phyloP scores from a whole-genome alignment of 2,113 vertebrate genomes.

The Heterotilapia buettikoferi region DNA sequence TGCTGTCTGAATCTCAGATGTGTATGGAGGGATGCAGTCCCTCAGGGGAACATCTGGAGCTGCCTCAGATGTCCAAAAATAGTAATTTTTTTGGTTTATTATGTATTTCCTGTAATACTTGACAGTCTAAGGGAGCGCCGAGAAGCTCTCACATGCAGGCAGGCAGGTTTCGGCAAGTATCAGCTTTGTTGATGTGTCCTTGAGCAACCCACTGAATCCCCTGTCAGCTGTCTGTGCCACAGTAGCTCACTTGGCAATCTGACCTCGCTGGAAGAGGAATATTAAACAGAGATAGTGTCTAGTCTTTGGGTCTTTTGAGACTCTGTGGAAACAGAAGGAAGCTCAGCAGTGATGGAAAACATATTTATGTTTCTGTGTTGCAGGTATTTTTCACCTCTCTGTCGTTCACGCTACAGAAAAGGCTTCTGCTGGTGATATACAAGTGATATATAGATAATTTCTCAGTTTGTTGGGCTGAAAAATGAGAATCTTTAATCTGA shows the following conservation, averaged over 20 bases:
- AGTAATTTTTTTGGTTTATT: neutral
- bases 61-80: neutral
- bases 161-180: neutral
- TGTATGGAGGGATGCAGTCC: neutral
- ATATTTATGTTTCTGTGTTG: neutral
- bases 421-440: neutral
- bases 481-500: neutral
- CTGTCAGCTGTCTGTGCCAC: neutral
- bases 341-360: neutral
- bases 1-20: neutral
- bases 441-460: neutral
- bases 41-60: conserved; percentile 6
- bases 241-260: neutral
- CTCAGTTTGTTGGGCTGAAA: neutral
- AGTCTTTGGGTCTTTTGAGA: neutral
- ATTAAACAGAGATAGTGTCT: neutral
- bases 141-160: neutral
- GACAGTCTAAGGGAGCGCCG: neutral
- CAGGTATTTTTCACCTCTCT: neutral
- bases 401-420: neutral
- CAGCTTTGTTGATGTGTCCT: neutral
- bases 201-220: neutral
- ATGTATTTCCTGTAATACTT: neutral
- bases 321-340: neutral
- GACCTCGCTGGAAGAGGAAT: neutral